Base-by-base conservation (phyloP, 2,113 vertebrate species). In the Mastomys natalensis region DNA sequence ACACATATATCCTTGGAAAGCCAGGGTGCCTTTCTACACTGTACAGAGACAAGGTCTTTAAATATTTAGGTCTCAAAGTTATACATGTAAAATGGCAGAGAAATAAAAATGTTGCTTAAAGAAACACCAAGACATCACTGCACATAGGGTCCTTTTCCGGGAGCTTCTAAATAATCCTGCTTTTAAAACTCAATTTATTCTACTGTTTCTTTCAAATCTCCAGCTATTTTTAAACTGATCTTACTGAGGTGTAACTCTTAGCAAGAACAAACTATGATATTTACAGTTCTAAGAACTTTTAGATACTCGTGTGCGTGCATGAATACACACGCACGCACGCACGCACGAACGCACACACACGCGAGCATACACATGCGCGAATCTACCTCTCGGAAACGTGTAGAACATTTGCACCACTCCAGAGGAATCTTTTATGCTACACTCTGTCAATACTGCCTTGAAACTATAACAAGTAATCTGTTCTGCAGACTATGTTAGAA, bases 151-250 rank as follows among this genome's bases (percentile, higher is more conserved):
- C 48, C 62, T 84, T 94, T 86, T 55, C 34, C 51, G 53, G 89
- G 34, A 48, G n/a, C 16, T 89, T 68, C 85, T 76, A 81, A 95
- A 68, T 66, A 82, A 90, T 9, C 37, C n/a, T 53, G 60, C 21
- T 73, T 48, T 64, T 81, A 58, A 95, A 88, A 93, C 24, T 87
- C 64, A 92, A 48, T 82, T 66, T 51, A 45, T 60, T 51, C 34
- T 66, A 19, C 48, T 40, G 31, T 86, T 93, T 82, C 73, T 76
- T 91, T 82, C 66, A 60, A 7, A 48, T 62, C 77, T 21, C 15
- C 37, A 87, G 45, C 10, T 87, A 87, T 73, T 93, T 77, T 62
- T 51, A 19, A 64, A 26, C 81, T 62, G 55, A 8, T 89, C 84
- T 89, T 89, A 64, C 48, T 72, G n/a, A 95, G 10, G 2, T 90